These are phyloP conservation scores for Hippocampus zosterae DNA, from an alignment of 2,113 vertebrate species.

Conservation along the genomic window DNA sequence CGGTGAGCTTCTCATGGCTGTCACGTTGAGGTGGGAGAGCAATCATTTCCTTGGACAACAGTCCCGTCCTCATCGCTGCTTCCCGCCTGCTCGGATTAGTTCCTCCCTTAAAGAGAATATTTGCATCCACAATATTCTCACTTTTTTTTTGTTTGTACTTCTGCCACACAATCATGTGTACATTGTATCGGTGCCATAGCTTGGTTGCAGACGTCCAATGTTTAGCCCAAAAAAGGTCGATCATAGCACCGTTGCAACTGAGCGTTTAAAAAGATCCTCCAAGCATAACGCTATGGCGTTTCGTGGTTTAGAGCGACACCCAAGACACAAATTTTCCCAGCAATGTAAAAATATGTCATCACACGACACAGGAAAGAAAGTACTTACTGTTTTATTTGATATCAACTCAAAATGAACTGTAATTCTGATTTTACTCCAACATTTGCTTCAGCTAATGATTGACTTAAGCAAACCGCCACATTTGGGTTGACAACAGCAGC, in stretches of 20 bases:
- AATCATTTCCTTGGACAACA: slow-evolving; percentile 68
- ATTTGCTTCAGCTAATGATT: neutral
- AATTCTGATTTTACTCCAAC: neutral
- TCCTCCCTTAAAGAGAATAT: slow-evolving; percentile 61
- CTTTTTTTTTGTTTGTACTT: slow-evolving; percentile 46
- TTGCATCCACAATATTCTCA: slow-evolving; percentile 63
- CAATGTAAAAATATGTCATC: no score
- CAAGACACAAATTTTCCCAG: no score
- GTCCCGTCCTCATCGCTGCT: slow-evolving; percentile 62
- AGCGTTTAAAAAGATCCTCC: no score
- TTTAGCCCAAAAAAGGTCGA: neutral
- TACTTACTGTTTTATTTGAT: neutral
- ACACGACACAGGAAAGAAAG: no score
- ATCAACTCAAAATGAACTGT: neutral
- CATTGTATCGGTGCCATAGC: slow-evolving; percentile 31
- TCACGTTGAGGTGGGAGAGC: slow-evolving; percentile 70
- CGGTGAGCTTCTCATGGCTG: slow-evolving; percentile 71
- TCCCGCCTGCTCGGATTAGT: slow-evolving; percentile 67
- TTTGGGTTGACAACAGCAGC: neutral
- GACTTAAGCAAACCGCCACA: neutral
- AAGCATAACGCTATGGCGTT: neutral
- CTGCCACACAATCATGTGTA: slow-evolving; percentile 30
- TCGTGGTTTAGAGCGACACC: neutral
- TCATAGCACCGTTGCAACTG: no score
- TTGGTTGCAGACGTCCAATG: neutral